These are phyloP conservation scores for Petrolisthes cinctipes DNA, from an alignment of 2,888 invertebrate species.

Conservation along the genomic window DNA sequence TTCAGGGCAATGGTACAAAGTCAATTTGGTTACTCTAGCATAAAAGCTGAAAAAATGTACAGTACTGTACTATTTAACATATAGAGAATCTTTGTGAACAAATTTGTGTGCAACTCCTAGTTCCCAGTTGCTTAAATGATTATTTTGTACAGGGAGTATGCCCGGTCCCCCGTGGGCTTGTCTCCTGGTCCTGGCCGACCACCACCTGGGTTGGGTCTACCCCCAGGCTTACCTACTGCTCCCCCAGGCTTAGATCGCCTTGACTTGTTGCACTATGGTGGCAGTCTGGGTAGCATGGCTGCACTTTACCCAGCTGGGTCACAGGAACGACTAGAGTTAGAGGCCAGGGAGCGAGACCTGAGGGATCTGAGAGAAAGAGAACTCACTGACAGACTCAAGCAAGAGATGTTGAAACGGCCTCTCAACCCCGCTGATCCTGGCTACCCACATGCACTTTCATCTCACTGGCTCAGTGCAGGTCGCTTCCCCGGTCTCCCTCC, in stretches of 20 bases:
- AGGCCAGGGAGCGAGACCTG: conserved; percentile 78
- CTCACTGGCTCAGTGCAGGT: conserved; percentile 55
- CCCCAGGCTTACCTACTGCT: conserved; percentile 67
- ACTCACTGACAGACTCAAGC: conserved; percentile 86
- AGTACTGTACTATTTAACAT: no score
- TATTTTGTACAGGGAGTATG: conserved; percentile 79
- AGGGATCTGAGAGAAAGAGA: conserved; percentile 83
- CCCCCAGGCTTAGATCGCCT: conserved; percentile 80
- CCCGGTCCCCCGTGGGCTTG: conserved; percentile 90
- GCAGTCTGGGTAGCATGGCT: conserved; percentile 76
- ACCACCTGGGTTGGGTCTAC: conserved; percentile 67
- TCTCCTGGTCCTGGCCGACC: conserved; percentile 75
- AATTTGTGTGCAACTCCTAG: no score
- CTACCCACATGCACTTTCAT: conserved; percentile 47
- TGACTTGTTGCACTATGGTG: conserved; percentile 82
- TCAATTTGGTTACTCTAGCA: no score
- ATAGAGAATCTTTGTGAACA: no score
- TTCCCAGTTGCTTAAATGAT: no score
- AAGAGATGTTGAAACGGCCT: conserved; percentile 77
- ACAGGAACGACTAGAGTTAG: conserved; percentile 78
- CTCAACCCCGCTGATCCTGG: conserved; percentile 61
- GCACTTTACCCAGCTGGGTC: conserved; percentile 76
- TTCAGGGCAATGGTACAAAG: no score
- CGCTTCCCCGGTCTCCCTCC: conserved; percentile 53
- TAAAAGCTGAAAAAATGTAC: no score